Base-by-base conservation (phyloP, 2,888 invertebrate genomes). In the Torymus aiolomorphi region DNA sequence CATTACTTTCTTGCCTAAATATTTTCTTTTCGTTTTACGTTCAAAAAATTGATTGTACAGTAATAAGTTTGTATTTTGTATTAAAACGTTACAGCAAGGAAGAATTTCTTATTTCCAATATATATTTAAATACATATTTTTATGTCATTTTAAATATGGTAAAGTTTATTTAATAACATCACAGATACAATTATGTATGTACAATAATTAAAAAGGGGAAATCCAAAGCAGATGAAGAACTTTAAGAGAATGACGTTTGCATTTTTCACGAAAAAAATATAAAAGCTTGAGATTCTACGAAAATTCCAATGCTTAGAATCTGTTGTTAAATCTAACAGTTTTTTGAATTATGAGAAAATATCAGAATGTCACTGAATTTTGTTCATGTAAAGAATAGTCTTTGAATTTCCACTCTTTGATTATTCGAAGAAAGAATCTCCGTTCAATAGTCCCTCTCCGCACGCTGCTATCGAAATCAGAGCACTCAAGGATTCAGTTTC, bases 131-230 rank as follows among this genome's bases (percentile, higher is more conserved):
- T 80, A 80, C 66, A 70, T 80, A 71, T 14, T 63, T 73, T 76
- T 62, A 76, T 65, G 73, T 73, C 49, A 16, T 70, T 85, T 89
- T 88, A 88, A 88, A 88, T 88, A 88, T 88, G 87, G 86, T 89
- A 88, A 88, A 88, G 86, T 88, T 88, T 88, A 88, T 88, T 89
- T 87, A 86, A 88, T 89, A 89, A 89, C 88, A 89, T 89, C 89
- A 89, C 89, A 89, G 89, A 89, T 89, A 89, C 87, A 88, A 88
- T 89, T 88, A 89, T 88, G 70, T 88, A 89, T 89, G 86, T 89
- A 88, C 89, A 89, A 76, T 73, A 76, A 81, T 76, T 62, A 70
- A 80, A 74, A 71, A 78, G 71, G 18, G 67, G 66, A 80, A 80
- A 80, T 80, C 52, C 74, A 78, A 77, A 74, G 69, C 24, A n/a